phyloP scores from a whole-genome alignment of 1,140 invertebrate genomes.

The Linepithema humile region DNA sequence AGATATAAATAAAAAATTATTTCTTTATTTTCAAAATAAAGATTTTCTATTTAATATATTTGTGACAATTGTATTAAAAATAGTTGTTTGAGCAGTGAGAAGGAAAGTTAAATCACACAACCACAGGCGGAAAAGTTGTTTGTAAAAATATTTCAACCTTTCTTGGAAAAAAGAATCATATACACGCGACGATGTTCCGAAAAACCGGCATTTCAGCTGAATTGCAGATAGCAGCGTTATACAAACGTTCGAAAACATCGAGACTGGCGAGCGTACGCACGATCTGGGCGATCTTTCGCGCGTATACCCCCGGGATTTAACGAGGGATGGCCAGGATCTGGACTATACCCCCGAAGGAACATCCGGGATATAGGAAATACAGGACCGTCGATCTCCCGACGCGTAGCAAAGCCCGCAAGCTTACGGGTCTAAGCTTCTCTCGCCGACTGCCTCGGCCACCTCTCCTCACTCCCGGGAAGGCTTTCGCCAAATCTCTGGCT shows the following conservation, averaged over 20 bases:
- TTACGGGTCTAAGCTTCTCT: slow-evolving; percentile 79
- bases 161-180: background rate
- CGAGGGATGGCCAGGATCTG: slow-evolving; percentile 70
- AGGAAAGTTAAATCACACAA: background rate
- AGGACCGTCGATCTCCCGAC: slow-evolving; percentile 75
- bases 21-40: background rate
- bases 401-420: slow-evolving; percentile 77
- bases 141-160: background rate
- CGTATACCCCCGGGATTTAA: slow-evolving; percentile 70
- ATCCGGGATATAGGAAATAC: slow-evolving; percentile 78
- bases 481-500: slow-evolving; percentile 74
- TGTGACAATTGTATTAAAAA: background rate
- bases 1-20: too few relatives aligned
- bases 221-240: slow-evolving; percentile 69
- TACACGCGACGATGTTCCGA: background rate
- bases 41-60: background rate
- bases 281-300: slow-evolving; percentile 53
- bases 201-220: slow-evolving; percentile 4
- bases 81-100: background rate
- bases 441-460: slow-evolving; percentile 67
- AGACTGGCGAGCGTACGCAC: slow-evolving; percentile 43
- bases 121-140: background rate
- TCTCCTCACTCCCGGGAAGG: slow-evolving; percentile 62
- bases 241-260: slow-evolving; percentile 66
- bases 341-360: slow-evolving; percentile 68